Conservation (phyloP, 2,113 vertebrate species). For the Cyphomyrus plagiostoma region DNA sequence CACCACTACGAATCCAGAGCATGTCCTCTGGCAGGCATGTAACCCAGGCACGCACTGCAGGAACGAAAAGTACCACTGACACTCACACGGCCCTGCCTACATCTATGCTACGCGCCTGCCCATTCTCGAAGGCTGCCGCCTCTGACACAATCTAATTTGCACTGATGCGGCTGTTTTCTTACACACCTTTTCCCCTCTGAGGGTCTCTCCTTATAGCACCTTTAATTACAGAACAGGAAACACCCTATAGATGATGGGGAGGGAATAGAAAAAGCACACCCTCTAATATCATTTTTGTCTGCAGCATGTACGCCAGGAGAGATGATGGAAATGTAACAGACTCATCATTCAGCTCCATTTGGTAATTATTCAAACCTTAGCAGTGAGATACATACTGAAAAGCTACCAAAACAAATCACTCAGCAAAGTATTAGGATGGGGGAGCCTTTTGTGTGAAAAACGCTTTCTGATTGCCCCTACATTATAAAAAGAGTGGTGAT, state of each 20-base stretch:
- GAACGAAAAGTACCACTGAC: not conserved
- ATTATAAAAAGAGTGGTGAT: conserved; percentile 25
- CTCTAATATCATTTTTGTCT: not conserved
- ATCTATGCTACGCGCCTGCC: not conserved
- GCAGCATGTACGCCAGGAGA: conserved; percentile 4
- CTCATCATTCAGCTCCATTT: conserved; percentile 46
- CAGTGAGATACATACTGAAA: conserved; percentile 26
- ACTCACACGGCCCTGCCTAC: not conserved
- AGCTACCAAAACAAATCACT: conserved; percentile 43
- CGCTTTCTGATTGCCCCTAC: conserved; percentile 2
- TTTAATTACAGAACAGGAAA: conserved; percentile 6
- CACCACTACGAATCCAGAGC: not conserved
- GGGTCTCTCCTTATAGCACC: not conserved
- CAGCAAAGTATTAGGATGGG: conserved; percentile 23
- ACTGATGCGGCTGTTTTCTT: not conserved
- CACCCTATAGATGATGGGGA: not conserved
- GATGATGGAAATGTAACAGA: conserved; percentile 40
- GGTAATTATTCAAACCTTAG: conserved; percentile 31
- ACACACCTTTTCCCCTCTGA: not conserved
- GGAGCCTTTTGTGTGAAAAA: conserved; percentile 20
- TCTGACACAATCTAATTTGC: not conserved
- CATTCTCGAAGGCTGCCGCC: no score
- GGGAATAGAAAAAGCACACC: not conserved
- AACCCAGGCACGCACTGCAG: not conserved
- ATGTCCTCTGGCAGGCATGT: not conserved